These are phyloP conservation scores for Caenorhabditis tropicalis DNA, from an alignment of 1,140 invertebrate species.

Conservation along the genomic window DNA sequence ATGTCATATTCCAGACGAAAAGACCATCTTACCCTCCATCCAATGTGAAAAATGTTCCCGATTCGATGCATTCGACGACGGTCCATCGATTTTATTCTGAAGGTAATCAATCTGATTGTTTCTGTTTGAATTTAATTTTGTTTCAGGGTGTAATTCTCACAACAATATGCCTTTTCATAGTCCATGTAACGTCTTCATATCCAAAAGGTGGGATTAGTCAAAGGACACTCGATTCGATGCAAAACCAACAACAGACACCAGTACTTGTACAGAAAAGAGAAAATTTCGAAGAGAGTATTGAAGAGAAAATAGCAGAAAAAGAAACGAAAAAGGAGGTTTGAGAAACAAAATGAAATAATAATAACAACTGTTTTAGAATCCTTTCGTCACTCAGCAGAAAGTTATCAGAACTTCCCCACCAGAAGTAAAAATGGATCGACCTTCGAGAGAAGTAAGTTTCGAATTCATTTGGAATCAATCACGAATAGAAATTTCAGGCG, in stretches of 20 bases:
- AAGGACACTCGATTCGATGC: slow-evolving; percentile 17
- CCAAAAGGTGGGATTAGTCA: slow-evolving; percentile 35
- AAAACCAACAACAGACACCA: background rate
- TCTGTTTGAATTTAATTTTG: background rate
- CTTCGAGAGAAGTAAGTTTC: slow-evolving; percentile 17
- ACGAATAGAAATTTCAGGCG: background rate
- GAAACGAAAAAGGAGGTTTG: slow-evolving; percentile 1
- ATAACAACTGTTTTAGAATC: background rate
- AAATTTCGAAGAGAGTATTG: background rate
- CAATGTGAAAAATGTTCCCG: slow-evolving; percentile 37
- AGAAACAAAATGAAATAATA: background rate
- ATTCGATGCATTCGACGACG: slow-evolving; percentile 14
- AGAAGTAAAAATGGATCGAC: background rate
- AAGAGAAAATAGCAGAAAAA: background rate
- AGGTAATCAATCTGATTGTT: background rate
- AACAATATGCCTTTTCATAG: slow-evolving; percentile 18
- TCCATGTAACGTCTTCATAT: slow-evolving; percentile 29
- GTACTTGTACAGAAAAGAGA: slow-evolving; percentile 14
- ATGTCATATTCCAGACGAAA: background rate
- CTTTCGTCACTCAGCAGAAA: background rate
- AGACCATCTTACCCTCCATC: background rate
- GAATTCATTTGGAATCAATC: background rate
- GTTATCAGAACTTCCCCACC: background rate
- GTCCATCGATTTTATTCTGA: slow-evolving; percentile 10
- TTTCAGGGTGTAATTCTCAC: slow-evolving; percentile 22